Conservation (phyloP, 2,888 invertebrate species). For the Anaspis maculata region DNA sequence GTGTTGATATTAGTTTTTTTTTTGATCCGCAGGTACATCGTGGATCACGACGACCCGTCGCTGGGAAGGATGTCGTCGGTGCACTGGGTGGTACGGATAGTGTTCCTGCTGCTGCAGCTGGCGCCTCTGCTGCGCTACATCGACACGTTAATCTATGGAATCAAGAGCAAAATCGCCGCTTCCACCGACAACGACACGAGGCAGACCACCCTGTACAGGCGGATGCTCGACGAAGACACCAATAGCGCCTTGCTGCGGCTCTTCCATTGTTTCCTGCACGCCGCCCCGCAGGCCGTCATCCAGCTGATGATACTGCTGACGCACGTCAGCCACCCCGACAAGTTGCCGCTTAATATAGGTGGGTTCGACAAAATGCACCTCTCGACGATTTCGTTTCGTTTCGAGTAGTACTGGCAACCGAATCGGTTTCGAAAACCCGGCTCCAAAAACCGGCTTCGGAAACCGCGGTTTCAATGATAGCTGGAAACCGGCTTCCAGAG, state of each 20-base stretch:
- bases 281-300: constrained; percentile 42
- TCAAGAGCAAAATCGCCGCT: constrained; percentile 36
- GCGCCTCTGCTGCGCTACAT: constrained; percentile 44
- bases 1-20: no score
- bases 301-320: constrained; percentile 40
- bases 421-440: no score
- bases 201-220: constrained; percentile 35
- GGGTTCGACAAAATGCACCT: not conserved
- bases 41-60: constrained; percentile 42
- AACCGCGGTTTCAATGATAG: no score
- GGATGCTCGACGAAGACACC: constrained; percentile 44
- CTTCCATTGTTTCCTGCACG: constrained; percentile 43
- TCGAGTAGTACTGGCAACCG: no score
- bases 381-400: no score
- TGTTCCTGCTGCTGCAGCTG: constrained; percentile 43
- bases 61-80: constrained; percentile 37
- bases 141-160: constrained; percentile 41
- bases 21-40: constrained; percentile 38
- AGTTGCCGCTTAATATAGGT: constrained; percentile 11
- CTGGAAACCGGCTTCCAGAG: no score
- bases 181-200: constrained; percentile 32
- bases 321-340: constrained; percentile 28
- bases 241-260: constrained; percentile 41
- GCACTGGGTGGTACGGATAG: constrained; percentile 41
- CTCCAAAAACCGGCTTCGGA: no score